phyloP scores from a whole-genome alignment of 2,888 invertebrate genomes.

The Apoderus coryli region DNA sequence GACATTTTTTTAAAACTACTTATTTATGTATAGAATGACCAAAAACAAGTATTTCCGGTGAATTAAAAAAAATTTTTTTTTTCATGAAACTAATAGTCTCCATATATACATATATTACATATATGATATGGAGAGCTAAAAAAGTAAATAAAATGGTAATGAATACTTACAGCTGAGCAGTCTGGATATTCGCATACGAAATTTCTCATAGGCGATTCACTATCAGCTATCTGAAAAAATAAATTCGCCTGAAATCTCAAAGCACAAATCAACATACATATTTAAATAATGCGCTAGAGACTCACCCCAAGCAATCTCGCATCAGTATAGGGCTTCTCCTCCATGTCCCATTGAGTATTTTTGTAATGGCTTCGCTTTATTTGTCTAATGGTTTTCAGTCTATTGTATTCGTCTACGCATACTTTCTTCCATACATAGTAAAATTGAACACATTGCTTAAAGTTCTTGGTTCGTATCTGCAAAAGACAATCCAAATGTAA shows the following conservation, averaged over 20 bases:
- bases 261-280: constrained; percentile 1
- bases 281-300: constrained; percentile 4
- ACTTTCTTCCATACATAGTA: constrained; percentile 99
- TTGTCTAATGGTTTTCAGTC: constrained; percentile 28
- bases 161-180: constrained; percentile 46
- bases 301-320: constrained; percentile 32
- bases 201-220: constrained; percentile 32
- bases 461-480: constrained; percentile 68
- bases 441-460: constrained; percentile 92
- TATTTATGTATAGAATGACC: too few species aligned
- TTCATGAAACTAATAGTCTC: too few species aligned
- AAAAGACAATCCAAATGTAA: constrained; percentile 16
- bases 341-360: constrained; percentile 25
- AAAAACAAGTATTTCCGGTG: too few species aligned
- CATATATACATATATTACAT: too few species aligned
- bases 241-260: constrained; percentile 5
- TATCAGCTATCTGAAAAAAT: constrained; percentile 30
- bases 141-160: too few species aligned
- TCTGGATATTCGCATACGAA: constrained; percentile 48
- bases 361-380: constrained; percentile 22
- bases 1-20: too few species aligned
- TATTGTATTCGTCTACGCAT: constrained; percentile 55
- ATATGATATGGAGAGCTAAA: too few species aligned
- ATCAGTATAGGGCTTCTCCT: constrained; percentile 31
- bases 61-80: too few species aligned